These are phyloP conservation scores for Ctenopoma kingsleyae DNA, from an alignment of 2,797 vertebrate genomes.

Conservation along the genomic window DNA sequence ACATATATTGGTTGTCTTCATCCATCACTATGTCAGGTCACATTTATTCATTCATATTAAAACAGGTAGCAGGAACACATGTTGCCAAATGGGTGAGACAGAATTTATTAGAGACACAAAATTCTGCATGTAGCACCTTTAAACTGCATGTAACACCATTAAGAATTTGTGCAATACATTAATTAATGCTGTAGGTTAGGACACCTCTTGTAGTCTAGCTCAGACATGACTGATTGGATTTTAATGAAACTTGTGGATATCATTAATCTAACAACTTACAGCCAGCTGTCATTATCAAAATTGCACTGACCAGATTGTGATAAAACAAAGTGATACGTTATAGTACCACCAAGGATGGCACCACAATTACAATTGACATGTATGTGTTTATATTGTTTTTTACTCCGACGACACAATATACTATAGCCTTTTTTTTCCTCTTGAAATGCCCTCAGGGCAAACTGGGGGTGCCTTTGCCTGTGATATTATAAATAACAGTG, in stretches of 20 bases:
- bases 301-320: conserved; percentile 19
- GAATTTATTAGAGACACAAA: conserved; percentile 16
- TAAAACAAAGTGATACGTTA: background rate
- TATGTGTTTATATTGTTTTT: conserved; percentile 7
- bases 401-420: conserved; percentile 18
- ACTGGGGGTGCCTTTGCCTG: conserved; percentile 63
- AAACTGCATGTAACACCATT: conserved; percentile 5
- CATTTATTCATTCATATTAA: background rate
- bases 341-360: background rate
- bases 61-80: background rate
- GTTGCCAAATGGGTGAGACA: background rate
- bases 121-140: background rate
- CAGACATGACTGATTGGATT: conserved; percentile 61
- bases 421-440: conserved; percentile 34
- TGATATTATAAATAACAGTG: conserved; percentile 79
- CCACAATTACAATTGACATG: conserved; percentile 11
- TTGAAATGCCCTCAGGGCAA: conserved; percentile 42
- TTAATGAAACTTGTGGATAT: conserved; percentile 54
- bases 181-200: conserved; percentile 39
- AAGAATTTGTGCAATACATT: conserved; percentile 24
- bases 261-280: conserved; percentile 41
- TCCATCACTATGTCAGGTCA: background rate
- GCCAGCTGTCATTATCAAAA: conserved; percentile 43
- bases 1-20: background rate
- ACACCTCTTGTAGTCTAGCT: conserved; percentile 40